Evolutionary conservation across 2,113 vertebrate species (phyloP), one percentile per base, ranked within the genome.

Genomic region (Pterocles burchelli): DNA sequence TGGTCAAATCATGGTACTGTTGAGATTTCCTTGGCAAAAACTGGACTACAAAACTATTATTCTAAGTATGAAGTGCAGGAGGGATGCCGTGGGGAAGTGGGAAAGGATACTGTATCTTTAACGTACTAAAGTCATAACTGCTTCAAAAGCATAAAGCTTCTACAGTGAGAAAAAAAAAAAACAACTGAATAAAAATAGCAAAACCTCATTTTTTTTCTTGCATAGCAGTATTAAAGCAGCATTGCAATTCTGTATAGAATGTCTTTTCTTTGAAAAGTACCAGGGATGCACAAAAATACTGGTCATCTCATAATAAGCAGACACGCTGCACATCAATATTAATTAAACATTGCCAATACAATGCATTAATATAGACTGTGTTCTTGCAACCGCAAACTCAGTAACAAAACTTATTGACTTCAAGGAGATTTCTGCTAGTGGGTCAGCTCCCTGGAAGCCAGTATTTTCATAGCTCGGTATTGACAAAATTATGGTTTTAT

Each of bases 21-120:
- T 48, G 36, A 38, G 7, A 65, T 38, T 90, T 87, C 31, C 43
- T 20, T 11, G 21, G 29, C 11, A 61, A 92, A 85, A 89, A 49
- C 2, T 17, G 61, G 48, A 52, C 49, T 65, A 17, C 22, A 45
- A 74, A 89, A 36, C 20, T 59, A 25, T 38, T 41, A 19, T 25
- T 66, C 58, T 58, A 6, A 3, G 3, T 21, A 41, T 17, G 4
- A 61, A 57, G 22, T 43, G 29, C 33, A 28, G 36, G 33, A 68
- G 22, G 25, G 43, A 62, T 78, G 51, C 36, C 36, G 34, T 4
- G 33, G 2, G 8, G 21, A 68, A 91, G 24, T 45, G 6, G 20
- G 52, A 94, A 97, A 95, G 91, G 97, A 97, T 97, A 98, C 96
- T 95, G 85, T 97, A 93, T 97, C 97, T 97, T 97, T 97, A 96